Base-by-base conservation (phyloP, 2,113 vertebrate species). In the Zootoca vivipara region DNA sequence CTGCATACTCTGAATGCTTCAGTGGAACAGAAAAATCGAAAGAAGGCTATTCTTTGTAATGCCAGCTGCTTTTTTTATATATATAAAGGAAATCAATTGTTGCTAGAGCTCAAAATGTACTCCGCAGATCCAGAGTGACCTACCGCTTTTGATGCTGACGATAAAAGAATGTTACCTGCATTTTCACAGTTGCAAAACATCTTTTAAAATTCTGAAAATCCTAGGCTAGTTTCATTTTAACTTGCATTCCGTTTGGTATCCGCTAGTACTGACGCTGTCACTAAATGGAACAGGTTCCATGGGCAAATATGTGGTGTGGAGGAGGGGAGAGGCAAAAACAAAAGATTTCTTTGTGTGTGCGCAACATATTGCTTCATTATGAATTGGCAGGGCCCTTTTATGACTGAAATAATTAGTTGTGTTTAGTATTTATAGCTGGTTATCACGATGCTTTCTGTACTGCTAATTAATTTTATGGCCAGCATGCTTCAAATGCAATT, bases 61-160 rank as follows among this genome's bases (percentile, higher is more conserved):
- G 96, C 95, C 96, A 97, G 95, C 95, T 97, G 97, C 96, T 97
- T 96, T 97, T 96, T 96, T 96, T 94, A 96, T 96, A n/a, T n/a
- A n/a, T 96, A 96, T 95, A 90, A 96, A 96, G 96, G 95, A 97
- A 97, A 97, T 97, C 94, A 96, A 97, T 97, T 98, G 97, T 97
- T 96, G 92, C 95, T 96, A 93, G 91, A 95, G 93, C 95, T 96
- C 92, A 95, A 94, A 97, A 96, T 95, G 95, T 95, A 96, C 94
- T 97, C 95, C 70, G 88, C 42, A 64, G 93, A 95, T 96, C 93
- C 93, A 92, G 90, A 95, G 78, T 95, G 95, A 97, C 96, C 96
- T 89, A 92, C 91, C 92, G 91, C 93, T 95, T 96, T 95, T 96
- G 95, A 96, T 96, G 96, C 96, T 95, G 96, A 95, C 95, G 94